Base-by-base conservation (phyloP, 2,113 vertebrate species). In the Apistogramma diplotaenia region DNA sequence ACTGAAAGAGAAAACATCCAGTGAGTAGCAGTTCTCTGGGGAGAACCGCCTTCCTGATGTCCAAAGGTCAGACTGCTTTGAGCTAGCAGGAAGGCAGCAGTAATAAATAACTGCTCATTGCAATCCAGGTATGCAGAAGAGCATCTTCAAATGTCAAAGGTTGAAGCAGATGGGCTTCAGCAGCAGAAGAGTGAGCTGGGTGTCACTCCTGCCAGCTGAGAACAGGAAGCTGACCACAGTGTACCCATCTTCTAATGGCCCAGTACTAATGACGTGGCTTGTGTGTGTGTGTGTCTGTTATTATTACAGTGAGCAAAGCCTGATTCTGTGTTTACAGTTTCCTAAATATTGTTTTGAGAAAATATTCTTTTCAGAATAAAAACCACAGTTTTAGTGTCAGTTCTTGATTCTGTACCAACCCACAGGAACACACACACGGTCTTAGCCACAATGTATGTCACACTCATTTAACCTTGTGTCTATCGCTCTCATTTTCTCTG, bases 391-490 rank as follows among this genome's bases (percentile, higher is more conserved):
- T 59, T 7, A 29, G n/a, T n/a, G n/a, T n/a, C n/a, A n/a, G 2
- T 74, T 49, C 40, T 70, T 49, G 8, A 57, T 71, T 33, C 9
- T 1, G 2, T 27, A 55, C 70, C 46, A 9, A 55, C 29, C 27
- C 23, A 73, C 67, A 67, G 8, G 59, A 29, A 54, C 59, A 55
- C 74, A 61, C 21, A 74, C 65, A 51, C 15, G 8, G 1, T 6
- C 62, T 79, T 29, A 31, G 67, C 33, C 85, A 31, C 58, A 46
- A 46, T 79, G 2, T 11, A 55, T 87, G 82, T 87, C 82, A 87
- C 57, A 76, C 71, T 35, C 71, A 67, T 85, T 89, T 90, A 89
- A 83, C 80, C 76, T 79, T 10, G 62, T 72, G 57, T 88, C 58
- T 23, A 12, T 85, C 53, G 33, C 55, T 51, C 35, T 85, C 74